Percentiles rank a stretch among this genome's conserved stretches.
Evolutionary conservation across 1,140 invertebrate genomes (phyloP).

Genomic region (Aphis gossypii): DNA sequence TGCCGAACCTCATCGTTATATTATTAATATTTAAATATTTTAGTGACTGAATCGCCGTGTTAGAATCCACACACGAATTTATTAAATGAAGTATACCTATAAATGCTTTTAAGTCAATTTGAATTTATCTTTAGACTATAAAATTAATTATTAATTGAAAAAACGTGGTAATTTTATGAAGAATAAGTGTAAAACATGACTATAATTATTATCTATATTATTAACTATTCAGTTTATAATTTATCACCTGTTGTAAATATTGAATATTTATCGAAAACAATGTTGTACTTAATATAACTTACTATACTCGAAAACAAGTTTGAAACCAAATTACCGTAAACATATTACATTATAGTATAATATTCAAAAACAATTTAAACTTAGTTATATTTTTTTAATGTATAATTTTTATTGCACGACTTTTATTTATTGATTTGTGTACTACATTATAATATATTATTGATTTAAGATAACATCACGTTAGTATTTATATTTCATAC

Average conservation of each 20-base stretch:
- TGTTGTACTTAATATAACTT: not conserved
- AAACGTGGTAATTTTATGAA: not conserved
- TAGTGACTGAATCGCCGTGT: not conserved
- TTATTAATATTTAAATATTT: not conserved
- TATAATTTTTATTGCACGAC: not conserved
- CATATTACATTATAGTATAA: not conserved
- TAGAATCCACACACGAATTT: not conserved
- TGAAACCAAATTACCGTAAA: not conserved
- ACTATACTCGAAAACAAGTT: not conserved
- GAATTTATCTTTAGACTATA: not conserved
- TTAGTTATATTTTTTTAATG: not conserved
- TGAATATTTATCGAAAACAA: not conserved
- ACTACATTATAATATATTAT: not conserved
- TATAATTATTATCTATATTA: not conserved
- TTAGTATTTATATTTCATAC: not conserved
- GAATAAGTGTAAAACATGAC: not conserved
- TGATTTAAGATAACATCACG: not conserved
- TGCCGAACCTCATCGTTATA: not conserved
- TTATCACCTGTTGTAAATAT: not conserved
- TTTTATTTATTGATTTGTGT: not conserved
- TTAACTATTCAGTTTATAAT: not conserved
- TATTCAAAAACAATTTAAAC: not conserved
- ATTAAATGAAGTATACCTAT: not conserved
- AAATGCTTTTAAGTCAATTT: not conserved
- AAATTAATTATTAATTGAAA: not conserved